phyloP scores from a whole-genome alignment of 2,113 vertebrate genomes.

The Hemichromis elongatus region DNA sequence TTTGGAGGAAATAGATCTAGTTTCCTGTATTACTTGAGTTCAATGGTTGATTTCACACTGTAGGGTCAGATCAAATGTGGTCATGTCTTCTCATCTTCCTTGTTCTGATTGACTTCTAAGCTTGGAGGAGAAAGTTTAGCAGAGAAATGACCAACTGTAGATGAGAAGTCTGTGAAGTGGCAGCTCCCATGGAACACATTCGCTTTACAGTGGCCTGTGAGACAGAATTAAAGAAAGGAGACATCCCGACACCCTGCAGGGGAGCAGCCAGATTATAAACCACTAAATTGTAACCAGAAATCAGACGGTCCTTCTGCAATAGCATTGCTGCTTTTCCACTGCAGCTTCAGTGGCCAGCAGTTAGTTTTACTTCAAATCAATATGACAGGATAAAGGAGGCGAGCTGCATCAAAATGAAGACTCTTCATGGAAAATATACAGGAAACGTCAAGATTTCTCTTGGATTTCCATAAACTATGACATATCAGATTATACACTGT shows the following conservation, averaged over 20 bases:
- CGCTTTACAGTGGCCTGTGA: not conserved
- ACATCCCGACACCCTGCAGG: constrained; percentile 20
- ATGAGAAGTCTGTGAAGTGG: not conserved
- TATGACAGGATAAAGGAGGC: not conserved
- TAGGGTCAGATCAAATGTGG: not conserved
- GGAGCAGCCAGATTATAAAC: constrained; percentile 44
- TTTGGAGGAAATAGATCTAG: not conserved
- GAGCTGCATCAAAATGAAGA: constrained; percentile 10
- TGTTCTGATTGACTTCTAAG: not conserved
- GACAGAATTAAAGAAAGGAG: not conserved
- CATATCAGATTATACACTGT: constrained; percentile 3
- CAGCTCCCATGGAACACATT: not conserved
- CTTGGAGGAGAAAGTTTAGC: not conserved
- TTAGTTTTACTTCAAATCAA: constrained; percentile 36
- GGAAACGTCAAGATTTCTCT: not conserved
- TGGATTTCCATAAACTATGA: constrained; percentile 18
- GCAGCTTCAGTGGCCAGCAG: not conserved
- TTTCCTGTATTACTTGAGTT: not conserved
- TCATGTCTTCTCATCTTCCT: not conserved
- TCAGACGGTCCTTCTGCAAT: not conserved
- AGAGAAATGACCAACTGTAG: not conserved
- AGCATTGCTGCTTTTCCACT: constrained; percentile 31
- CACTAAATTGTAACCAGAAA: constrained; percentile 52
- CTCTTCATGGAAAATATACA: constrained; percentile 4
- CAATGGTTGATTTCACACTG: not conserved